These are phyloP conservation scores for Prionailurus bengalensis DNA, from an alignment of 2,113 vertebrate genomes.

Conservation along the genomic window DNA sequence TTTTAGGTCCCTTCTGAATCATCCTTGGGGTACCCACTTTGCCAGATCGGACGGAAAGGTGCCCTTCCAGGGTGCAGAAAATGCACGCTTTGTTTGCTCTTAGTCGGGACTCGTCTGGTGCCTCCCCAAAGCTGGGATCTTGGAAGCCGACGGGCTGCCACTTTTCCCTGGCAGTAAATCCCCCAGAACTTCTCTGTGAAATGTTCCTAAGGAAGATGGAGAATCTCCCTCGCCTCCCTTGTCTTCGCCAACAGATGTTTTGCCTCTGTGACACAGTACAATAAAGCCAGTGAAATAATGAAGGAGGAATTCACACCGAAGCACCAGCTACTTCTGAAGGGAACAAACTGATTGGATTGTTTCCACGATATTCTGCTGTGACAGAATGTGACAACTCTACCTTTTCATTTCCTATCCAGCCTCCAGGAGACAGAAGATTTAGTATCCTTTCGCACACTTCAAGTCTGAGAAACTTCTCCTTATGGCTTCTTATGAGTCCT, in stretches of 20 bases:
- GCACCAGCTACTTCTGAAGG: slow-evolving; percentile 59
- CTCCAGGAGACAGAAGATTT: slow-evolving; percentile 85
- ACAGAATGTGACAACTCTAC: slow-evolving; percentile 83
- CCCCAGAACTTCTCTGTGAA: slow-evolving; percentile 13
- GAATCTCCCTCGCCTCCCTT: background rate
- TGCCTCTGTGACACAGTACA: slow-evolving; percentile 57
- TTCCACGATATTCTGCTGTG: slow-evolving; percentile 72
- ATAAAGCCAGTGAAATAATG: slow-evolving; percentile 64
- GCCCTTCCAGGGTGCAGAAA: accelerated
- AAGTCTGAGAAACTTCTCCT: slow-evolving; percentile 85
- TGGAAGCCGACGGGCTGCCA: slow-evolving; percentile 23
- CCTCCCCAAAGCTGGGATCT: background rate
- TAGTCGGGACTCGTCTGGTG: background rate
- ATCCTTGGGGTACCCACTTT: background rate
- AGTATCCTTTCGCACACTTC: slow-evolving; percentile 78
- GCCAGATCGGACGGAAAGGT: background rate
- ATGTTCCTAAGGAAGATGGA: slow-evolving; percentile 37
- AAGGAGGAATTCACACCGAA: slow-evolving; percentile 29
- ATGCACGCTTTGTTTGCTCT: background rate
- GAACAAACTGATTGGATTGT: slow-evolving; percentile 74
- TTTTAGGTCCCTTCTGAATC: background rate
- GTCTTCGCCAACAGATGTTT: slow-evolving; percentile 50
- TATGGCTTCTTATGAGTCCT: slow-evolving; percentile 83
- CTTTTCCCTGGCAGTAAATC: slow-evolving; percentile 23
- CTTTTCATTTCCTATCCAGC: slow-evolving; percentile 85